Evolutionary conservation across 1,140 invertebrate species (phyloP).

Genomic region (Phenacoccus solenopsis): DNA sequence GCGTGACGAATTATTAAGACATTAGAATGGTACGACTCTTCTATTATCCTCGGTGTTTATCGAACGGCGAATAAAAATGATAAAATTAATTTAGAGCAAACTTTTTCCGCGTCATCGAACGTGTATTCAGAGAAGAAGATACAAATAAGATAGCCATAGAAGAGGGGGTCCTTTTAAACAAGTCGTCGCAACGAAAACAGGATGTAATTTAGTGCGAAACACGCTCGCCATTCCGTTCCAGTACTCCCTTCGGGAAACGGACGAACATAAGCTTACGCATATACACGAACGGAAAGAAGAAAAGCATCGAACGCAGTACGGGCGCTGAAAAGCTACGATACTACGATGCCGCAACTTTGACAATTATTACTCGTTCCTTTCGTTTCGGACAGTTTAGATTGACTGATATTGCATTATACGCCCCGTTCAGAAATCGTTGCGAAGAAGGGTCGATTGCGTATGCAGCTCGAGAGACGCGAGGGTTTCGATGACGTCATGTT

Average conservation of each 20-base stretch:
- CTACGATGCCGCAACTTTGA: neutral
- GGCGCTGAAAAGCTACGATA: neutral
- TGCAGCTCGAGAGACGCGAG: neutral
- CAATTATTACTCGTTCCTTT: neutral
- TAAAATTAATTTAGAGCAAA: too few relatives aligned
- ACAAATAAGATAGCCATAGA: neutral
- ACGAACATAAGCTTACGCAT: neutral
- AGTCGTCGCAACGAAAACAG: neutral
- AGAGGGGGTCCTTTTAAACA: neutral
- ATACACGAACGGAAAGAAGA: too few relatives aligned
- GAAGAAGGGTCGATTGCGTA: neutral
- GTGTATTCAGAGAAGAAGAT: too few relatives aligned
- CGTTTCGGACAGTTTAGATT: conserved; percentile 1
- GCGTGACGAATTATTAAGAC: neutral
- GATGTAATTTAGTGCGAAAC: neutral
- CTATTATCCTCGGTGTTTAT: too few relatives aligned
- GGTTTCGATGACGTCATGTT: neutral
- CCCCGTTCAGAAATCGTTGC: neutral
- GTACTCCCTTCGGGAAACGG: neutral
- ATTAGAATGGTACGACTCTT: too few relatives aligned
- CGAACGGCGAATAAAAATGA: too few relatives aligned
- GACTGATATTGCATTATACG: neutral
- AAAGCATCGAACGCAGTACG: neutral
- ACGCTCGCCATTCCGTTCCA: neutral
- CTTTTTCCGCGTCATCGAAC: too few relatives aligned